Percentiles rank a stretch among this genome's conserved stretches.
phyloP scores from a whole-genome alignment of 2,113 vertebrate genomes.

The Sinocyclocheilus anophthalmus region DNA sequence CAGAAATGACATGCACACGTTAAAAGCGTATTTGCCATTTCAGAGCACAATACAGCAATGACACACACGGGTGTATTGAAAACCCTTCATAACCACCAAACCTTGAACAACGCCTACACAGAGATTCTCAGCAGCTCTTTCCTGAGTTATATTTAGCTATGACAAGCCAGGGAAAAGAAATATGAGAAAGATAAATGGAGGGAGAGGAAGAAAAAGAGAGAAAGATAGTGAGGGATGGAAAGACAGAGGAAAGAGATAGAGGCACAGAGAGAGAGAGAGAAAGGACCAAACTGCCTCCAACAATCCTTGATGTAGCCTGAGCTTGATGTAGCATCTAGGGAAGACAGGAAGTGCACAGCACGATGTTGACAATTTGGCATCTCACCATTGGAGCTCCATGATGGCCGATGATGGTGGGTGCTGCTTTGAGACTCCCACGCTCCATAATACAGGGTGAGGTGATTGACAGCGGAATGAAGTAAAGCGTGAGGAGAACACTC shows the following conservation, averaged over 20 bases:
- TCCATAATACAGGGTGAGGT: conserved; percentile 97
- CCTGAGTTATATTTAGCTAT: conserved; percentile 14
- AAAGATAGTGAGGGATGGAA: neutral
- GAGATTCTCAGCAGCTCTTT: conserved; percentile 6
- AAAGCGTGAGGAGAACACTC: conserved; percentile 84
- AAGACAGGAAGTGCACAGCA: conserved; percentile 20
- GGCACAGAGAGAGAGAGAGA: neutral
- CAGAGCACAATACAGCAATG: neutral
- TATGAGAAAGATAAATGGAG: conserved; percentile 35
- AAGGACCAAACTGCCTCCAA: neutral
- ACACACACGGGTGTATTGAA: neutral
- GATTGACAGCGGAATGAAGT: conserved; percentile 87
- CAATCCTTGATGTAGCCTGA: conserved; percentile 2
- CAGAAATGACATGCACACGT: neutral
- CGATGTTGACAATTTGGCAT: neutral
- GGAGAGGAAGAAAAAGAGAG: neutral
- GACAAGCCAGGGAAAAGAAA: conserved; percentile 22
- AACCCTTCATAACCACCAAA: conserved; percentile 24
- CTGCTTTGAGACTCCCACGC: conserved; percentile 79
- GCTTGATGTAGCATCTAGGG: neutral
- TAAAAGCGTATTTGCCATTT: neutral
- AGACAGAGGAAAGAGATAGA: neutral
- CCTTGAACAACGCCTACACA: conserved; percentile 34
- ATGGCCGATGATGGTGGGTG: conserved; percentile 89
- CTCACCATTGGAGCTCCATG: conserved; percentile 90